phyloP scores from a whole-genome alignment of 2,797 vertebrate species.

The Cichlasoma orientale region DNA sequence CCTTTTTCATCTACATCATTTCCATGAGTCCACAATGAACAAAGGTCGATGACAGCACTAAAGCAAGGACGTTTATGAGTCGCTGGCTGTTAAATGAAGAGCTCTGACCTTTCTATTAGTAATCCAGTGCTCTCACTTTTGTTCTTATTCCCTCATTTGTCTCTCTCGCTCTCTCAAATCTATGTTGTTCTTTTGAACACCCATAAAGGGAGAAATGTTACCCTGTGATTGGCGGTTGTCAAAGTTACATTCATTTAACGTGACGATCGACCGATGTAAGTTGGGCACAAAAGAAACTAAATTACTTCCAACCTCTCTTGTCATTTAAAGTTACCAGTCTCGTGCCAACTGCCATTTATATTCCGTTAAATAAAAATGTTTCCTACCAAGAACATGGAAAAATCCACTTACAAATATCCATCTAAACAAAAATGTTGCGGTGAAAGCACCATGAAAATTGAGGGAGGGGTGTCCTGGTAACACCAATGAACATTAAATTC shows the following conservation, averaged over 20 bases:
- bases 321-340: neutral
- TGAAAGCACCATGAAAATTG: neutral
- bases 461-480: neutral
- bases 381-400: neutral
- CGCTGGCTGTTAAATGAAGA: slow-evolving; percentile 67
- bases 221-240: slow-evolving; percentile 26
- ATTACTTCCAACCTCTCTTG: neutral
- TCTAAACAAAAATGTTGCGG: neutral
- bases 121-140: slow-evolving; percentile 72
- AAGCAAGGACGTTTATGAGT: slow-evolving; percentile 68
- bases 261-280: neutral
- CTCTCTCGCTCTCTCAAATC: slow-evolving; percentile 54
- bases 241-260: slow-evolving; percentile 3
- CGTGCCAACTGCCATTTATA: neutral
- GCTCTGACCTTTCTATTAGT: slow-evolving; percentile 71
- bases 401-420: neutral
- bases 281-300: neutral
- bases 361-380: neutral
- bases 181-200: slow-evolving; percentile 61
- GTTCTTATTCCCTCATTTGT: slow-evolving; percentile 58
- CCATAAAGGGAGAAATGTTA: slow-evolving; percentile 46
- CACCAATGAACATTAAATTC: neutral
- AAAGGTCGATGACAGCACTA: slow-evolving; percentile 66
- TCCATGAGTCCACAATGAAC: slow-evolving; percentile 58
- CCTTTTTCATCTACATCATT: slow-evolving; percentile 67